Conservation (phyloP, 2,113 vertebrate species). For the Mormyrus lacerda region DNA sequence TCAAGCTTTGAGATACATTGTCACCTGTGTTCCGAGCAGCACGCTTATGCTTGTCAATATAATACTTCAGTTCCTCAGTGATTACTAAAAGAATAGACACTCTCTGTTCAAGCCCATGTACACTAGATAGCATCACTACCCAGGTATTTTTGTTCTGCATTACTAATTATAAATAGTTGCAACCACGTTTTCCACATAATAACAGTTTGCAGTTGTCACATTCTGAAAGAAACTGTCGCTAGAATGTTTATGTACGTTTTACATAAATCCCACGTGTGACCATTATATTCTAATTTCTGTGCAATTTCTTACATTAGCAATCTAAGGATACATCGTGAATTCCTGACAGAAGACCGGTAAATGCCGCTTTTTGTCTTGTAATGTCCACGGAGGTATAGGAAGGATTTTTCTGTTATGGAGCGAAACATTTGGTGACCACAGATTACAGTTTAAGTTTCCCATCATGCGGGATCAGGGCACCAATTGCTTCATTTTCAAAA, state of each 20-base stretch:
- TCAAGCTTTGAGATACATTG: background rate
- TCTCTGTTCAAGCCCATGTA: background rate
- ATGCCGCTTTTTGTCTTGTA: background rate
- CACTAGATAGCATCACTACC: background rate
- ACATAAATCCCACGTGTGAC: background rate
- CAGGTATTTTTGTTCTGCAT: background rate
- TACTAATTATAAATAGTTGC: background rate
- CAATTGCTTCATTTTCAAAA: background rate
- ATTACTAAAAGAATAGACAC: background rate
- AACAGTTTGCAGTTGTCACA: background rate
- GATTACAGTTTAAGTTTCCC: background rate
- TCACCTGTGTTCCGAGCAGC: background rate
- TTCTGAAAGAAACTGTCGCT: background rate
- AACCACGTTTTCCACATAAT: background rate
- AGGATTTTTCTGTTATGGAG: background rate
- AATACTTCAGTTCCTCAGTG: background rate
- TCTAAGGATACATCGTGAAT: background rate
- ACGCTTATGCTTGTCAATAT: background rate
- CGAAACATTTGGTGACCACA: background rate
- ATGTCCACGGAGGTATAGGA: background rate
- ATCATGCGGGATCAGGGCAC: background rate
- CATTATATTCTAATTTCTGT: slow-evolving; percentile 6
- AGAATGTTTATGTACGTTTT: slow-evolving; percentile 3
- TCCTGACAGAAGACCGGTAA: background rate
- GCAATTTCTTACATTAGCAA: slow-evolving; percentile 7